These are phyloP conservation scores for Lasiurus cinereus DNA, from an alignment of 2,113 vertebrate genomes.

Conservation along the genomic window DNA sequence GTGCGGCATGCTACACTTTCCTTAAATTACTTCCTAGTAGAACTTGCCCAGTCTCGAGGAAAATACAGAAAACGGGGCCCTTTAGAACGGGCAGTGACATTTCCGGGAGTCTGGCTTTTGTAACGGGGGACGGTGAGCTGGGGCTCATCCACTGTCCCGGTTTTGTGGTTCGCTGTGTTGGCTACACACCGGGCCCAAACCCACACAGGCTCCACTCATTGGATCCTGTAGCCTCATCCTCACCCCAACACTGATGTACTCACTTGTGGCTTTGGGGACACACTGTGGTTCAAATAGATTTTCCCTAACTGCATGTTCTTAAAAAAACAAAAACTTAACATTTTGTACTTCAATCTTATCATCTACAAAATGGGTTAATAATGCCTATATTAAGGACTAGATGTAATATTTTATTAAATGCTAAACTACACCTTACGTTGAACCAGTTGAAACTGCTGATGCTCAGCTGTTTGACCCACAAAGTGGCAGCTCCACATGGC, in stretches of 20 bases:
- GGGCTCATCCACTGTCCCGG: not conserved
- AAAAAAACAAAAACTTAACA: not conserved
- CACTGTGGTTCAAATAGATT: not conserved
- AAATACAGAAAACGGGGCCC: not conserved
- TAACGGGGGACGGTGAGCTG: fast-evolving
- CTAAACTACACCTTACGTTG: not conserved
- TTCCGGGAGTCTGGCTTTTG: too few species aligned
- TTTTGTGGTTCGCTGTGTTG: not conserved
- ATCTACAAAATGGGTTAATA: constrained; percentile 4
- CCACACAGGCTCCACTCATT: not conserved
- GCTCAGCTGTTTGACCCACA: too few species aligned
- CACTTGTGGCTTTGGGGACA: not conserved
- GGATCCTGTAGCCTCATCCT: not conserved
- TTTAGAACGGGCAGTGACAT: fast-evolving
- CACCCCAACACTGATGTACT: not conserved
- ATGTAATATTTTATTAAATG: not conserved
- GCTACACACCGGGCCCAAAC: not conserved
- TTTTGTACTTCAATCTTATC: not conserved
- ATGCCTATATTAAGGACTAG: not conserved
- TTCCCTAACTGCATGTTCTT: not conserved
- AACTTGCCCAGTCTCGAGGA: not conserved
- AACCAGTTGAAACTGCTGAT: too few species aligned
- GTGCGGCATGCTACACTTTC: not conserved
- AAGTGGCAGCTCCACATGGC: too few species aligned
- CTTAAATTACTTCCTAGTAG: not conserved